phyloP scores from a whole-genome alignment of 2,888 invertebrate genomes.

The Macrophya alboannulata region DNA sequence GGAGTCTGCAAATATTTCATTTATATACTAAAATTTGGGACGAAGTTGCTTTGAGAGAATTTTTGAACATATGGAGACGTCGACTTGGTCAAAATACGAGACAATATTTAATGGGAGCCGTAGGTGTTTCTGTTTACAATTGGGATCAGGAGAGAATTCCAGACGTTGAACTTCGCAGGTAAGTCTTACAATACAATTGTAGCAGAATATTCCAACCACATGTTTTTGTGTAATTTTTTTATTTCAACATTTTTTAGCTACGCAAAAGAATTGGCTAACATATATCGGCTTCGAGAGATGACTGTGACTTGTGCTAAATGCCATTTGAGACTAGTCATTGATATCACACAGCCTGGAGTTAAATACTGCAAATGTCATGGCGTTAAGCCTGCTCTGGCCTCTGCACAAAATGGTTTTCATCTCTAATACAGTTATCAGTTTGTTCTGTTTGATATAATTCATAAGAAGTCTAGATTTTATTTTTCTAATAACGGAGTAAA shows the following conservation, averaged over 20 bases:
- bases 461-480: slow-evolving; percentile 59
- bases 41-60: slow-evolving; percentile 82
- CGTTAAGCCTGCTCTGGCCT: slow-evolving; percentile 61
- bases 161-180: slow-evolving; percentile 82
- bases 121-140: slow-evolving; percentile 82
- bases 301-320: slow-evolving; percentile 82
- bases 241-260: slow-evolving; percentile 74
- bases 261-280: slow-evolving; percentile 83
- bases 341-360: slow-evolving; percentile 77
- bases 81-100: slow-evolving; percentile 80
- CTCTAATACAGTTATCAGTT: slow-evolving; percentile 63
- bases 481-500: slow-evolving; percentile 62
- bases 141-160: slow-evolving; percentile 85
- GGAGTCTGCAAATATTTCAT: slow-evolving; percentile 85
- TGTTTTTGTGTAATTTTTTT: slow-evolving; percentile 16
- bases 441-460: neutral
- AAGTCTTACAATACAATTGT: slow-evolving; percentile 3
- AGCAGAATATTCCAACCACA: neutral
- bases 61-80: slow-evolving; percentile 80
- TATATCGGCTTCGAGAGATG: slow-evolving; percentile 81
- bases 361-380: slow-evolving; percentile 81
- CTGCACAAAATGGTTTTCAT: slow-evolving; percentile 61
- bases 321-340: slow-evolving; percentile 78
- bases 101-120: slow-evolving; percentile 83
- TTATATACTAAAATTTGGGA: slow-evolving; percentile 86